Evolutionary conservation across 1,140 invertebrate genomes (phyloP), one percentile per base, ranked within the genome.

Genomic region (Drosophila nikananu): DNA sequence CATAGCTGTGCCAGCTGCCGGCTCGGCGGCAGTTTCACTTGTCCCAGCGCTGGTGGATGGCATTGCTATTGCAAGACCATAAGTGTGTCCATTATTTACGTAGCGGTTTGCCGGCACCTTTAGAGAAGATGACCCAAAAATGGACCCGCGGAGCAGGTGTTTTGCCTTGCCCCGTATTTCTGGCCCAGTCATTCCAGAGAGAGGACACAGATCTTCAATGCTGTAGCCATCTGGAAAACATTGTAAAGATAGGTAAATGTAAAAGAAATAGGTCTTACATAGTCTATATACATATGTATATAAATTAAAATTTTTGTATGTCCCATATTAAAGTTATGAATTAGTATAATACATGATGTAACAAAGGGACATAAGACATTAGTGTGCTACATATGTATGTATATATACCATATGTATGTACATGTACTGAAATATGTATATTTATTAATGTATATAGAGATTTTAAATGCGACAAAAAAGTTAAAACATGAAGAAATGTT

Each of bases 151-250:
- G 5, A 92, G 74, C 19, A 92, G 59, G 27, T 90, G 77, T 37
- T 91, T 91, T 8, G 91, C 59, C 44, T 91, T 92, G 39, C 84
- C 71, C 1, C 82, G 81, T 25, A 90, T 83, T 57, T 83, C 71
- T 12, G 81, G 55, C n/a, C 42, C 64, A 5, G 58, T 54, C 12
- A 61, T 72, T 44, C 84, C 77, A 21, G 82, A 51, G 23, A 64
- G 49, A 25, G 89, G 89, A 54, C 91, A 92, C 52, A 92, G 55
- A 42, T 92, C 91, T 57, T 92, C 91, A 44, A 92, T 91, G 60
- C 71, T 91, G 52, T 86, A 89, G 39, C 91, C 91, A 91, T 92
- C 91, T 92, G 61, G 21, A 55, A 54, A 51, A 25, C 25, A 13
- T 35, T 27, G 19, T 12, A 19, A 4, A 9, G n/a, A 4, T 42